A percentile compares a stretch with the other conserved stretches of the same genome.
Evolutionary conservation across 2,113 vertebrate genomes (phyloP).

Genomic region (Canis aureus): DNA sequence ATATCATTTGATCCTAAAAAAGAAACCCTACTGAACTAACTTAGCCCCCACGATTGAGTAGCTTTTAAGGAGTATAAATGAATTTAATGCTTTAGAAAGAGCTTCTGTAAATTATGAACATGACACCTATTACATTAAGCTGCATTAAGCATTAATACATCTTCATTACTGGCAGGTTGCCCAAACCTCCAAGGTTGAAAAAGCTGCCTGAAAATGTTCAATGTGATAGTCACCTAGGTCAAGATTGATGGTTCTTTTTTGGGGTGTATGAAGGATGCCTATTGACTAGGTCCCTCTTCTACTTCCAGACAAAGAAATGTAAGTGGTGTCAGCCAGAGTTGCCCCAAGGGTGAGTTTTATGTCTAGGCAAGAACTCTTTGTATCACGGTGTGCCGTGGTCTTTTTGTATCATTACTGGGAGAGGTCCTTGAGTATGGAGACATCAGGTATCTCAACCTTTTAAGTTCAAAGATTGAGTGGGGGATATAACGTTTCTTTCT

Average conservation of each 20-base stretch:
- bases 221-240: constrained; percentile 86
- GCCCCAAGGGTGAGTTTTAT: constrained; percentile 42
- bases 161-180: constrained; percentile 99
- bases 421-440: constrained; percentile 11
- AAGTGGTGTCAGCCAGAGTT: constrained; percentile 66
- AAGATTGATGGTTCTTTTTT: constrained; percentile 82
- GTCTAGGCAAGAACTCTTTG: not conserved
- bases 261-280: constrained; percentile 53
- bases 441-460: constrained; percentile 67
- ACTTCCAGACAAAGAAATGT: constrained; percentile 65
- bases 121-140: constrained; percentile 99
- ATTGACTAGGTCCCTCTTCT: constrained; percentile 52
- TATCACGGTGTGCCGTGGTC: constrained; percentile 29
- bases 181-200: constrained; percentile 99
- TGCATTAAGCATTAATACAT: constrained; percentile 99
- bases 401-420: not conserved
- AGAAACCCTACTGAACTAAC: constrained; percentile 93
- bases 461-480: constrained; percentile 42
- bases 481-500: constrained; percentile 72
- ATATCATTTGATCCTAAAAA: constrained; percentile 97
- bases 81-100: constrained; percentile 99
- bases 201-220: constrained; percentile 90
- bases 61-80: constrained; percentile 99
- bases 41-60: constrained; percentile 97
- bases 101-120: constrained; percentile 99